A percentile compares a stretch with the other conserved stretches of the same genome.
Evolutionary conservation across 1,140 invertebrate species (phyloP).

Genomic region (Rhopalosiphum maidis): DNA sequence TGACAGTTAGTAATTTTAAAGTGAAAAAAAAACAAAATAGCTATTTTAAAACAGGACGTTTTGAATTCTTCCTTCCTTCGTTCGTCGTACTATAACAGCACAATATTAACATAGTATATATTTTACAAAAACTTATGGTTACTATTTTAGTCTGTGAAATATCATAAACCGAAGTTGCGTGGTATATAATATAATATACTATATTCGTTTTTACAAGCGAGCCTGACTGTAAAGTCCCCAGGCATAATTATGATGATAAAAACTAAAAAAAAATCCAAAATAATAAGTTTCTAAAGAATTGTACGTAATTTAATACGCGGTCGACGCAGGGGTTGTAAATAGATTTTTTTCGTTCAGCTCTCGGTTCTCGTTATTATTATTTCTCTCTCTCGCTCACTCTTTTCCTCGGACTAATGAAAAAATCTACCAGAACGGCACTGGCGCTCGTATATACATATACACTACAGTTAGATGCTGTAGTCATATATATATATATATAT

Average conservation of each 20-base stretch:
- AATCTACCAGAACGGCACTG: not conserved
- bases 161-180: not conserved
- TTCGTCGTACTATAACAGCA: not conserved
- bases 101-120: not conserved
- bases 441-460: not conserved
- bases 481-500: not conserved
- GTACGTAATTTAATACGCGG: not conserved
- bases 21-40: not conserved
- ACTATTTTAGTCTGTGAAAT: not conserved
- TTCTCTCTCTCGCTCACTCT: not conserved
- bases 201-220: not conserved
- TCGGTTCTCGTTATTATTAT: conserved; percentile 16
- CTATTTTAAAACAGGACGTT: no score
- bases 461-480: not conserved
- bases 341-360: not conserved
- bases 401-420: conserved; percentile 24
- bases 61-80: no score
- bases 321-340: not conserved
- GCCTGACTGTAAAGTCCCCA: not conserved
- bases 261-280: not conserved
- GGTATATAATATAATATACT: not conserved
- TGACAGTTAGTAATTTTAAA: not conserved
- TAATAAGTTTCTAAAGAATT: conserved; percentile 26
- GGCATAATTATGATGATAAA: not conserved
- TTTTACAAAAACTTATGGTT: not conserved